Percentiles rank a stretch among this genome's conserved stretches.
Evolutionary conservation across 2,888 invertebrate species (phyloP).

Genomic region (Oscheius myriophilus): DNA sequence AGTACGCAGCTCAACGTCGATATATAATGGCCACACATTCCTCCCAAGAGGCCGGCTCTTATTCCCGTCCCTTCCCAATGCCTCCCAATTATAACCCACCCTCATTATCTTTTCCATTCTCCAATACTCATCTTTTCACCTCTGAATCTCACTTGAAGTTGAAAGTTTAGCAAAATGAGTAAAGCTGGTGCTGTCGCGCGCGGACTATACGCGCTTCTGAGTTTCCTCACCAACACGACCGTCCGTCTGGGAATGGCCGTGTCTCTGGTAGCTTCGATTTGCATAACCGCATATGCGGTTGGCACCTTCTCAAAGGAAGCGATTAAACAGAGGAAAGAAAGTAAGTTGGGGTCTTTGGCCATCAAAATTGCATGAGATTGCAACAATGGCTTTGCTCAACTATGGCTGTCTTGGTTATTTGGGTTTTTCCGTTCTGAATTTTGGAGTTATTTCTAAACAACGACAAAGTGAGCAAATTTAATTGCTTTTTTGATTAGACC

Average conservation of each 20-base stretch:
- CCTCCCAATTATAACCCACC: slow-evolving; percentile 25
- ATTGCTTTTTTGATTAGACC: too few relatives aligned
- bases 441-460: too few relatives aligned
- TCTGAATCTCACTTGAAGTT: too few relatives aligned
- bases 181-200: slow-evolving; percentile 60
- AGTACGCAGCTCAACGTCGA: slow-evolving; percentile 9
- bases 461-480: too few relatives aligned
- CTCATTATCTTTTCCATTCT: slow-evolving; percentile 1
- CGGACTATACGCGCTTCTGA: slow-evolving; percentile 55
- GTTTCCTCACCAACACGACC: slow-evolving; percentile 50
- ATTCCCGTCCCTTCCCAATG: slow-evolving; percentile 29
- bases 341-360: slow-evolving; percentile 36
- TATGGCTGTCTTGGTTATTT: too few relatives aligned
- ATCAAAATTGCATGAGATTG: too few relatives aligned
- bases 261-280: slow-evolving; percentile 55
- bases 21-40: slow-evolving; percentile 14
- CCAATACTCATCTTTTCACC: too few relatives aligned
- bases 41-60: slow-evolving; percentile 25
- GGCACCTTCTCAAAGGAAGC: slow-evolving; percentile 55
- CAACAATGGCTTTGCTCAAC: too few relatives aligned
- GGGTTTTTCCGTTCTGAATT: too few relatives aligned
- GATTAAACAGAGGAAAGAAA: slow-evolving; percentile 55
- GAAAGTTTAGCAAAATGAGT: slow-evolving; percentile 45
- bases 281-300: slow-evolving; percentile 58
- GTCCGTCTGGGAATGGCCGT: slow-evolving; percentile 51